A percentile compares a stretch with the other conserved stretches of the same genome.
phyloP scores from a whole-genome alignment of 2,888 invertebrate species.

The Polydesmus complanatus region DNA sequence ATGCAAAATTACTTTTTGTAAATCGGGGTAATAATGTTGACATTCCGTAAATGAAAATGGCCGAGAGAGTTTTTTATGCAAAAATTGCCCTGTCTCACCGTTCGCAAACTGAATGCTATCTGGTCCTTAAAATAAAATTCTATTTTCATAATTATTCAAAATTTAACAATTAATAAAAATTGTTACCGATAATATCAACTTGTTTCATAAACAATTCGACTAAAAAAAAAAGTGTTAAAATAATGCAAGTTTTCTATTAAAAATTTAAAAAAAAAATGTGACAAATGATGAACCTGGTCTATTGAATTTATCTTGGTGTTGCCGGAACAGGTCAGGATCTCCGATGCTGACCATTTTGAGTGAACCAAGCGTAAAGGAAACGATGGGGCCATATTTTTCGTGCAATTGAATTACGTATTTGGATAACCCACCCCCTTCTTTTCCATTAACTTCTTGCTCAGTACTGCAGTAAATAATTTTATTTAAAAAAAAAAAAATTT shows the following conservation, averaged over 20 bases:
- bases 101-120: constrained; percentile 4
- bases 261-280: no score
- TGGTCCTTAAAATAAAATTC: neutral
- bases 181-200: neutral
- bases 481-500: no score
- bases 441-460: neutral
- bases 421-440: neutral
- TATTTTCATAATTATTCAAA: neutral
- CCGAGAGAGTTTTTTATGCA: neutral
- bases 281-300: neutral
- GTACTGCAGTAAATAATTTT: neutral
- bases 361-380: neutral
- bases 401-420: neutral
- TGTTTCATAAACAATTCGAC: neutral
- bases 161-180: neutral
- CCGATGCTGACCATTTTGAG: neutral
- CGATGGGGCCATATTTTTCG: constrained; percentile 1
- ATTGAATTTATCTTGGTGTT: neutral
- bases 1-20: neutral
- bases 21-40: neutral
- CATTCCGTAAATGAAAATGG: constrained; percentile 4
- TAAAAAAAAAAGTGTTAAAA: no score
- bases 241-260: no score
- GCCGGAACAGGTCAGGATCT: neutral
- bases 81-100: neutral